Base-by-base conservation (phyloP, 2,797 vertebrate species). In the Nasua narica region DNA sequence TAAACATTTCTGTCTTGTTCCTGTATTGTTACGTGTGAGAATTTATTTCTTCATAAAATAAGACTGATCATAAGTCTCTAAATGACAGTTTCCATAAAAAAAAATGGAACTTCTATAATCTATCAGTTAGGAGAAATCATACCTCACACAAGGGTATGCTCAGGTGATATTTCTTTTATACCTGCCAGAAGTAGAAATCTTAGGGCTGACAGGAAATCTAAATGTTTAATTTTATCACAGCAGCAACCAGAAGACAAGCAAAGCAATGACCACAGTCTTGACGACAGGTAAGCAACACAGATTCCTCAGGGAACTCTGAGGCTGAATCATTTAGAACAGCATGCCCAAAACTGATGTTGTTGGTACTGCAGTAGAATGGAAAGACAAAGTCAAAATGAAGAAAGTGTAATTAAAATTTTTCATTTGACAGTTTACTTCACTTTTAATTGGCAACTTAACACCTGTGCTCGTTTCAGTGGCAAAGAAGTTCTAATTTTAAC, bases 361-460 rank as follows among this genome's bases (percentile, higher is more conserved):
- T 82, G 52, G 48, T 70, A 72, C 8, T 82, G 21, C 13, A 7
- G 32, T 21, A 78, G 76, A 94, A 85, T 37, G 54, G 94, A 87
- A 94, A 96, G 70, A 70, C 56, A 67, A 94, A 77, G 23, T 84
- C 23, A 92, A 67, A 96, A 92, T n/a, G 37, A 88, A 87, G 60
- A 84, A 97, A 84, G 19, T 25, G 81, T 74, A 96, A 96, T 95
- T 96, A 94, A 74, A 78, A 50, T 52, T 62, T 88, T 95, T 84
- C 13, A 0, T 65, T 82, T 77, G 87, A 95, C 77, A 96, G 32
- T 88, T 96, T 77, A 29, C 72, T 93, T 96, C 60, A 77, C 35
- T 97, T 97, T 65, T 96, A 97, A 97, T 93, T 96, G 94, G 48
- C 65, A 94, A 50, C 18, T 96, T 93, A 87, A 86, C 67, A 92